A percentile compares a stretch with the other conserved stretches of the same genome.
These are phyloP conservation scores for Philaethria dido DNA, from an alignment of 2,888 invertebrate species.

Conservation along the genomic window DNA sequence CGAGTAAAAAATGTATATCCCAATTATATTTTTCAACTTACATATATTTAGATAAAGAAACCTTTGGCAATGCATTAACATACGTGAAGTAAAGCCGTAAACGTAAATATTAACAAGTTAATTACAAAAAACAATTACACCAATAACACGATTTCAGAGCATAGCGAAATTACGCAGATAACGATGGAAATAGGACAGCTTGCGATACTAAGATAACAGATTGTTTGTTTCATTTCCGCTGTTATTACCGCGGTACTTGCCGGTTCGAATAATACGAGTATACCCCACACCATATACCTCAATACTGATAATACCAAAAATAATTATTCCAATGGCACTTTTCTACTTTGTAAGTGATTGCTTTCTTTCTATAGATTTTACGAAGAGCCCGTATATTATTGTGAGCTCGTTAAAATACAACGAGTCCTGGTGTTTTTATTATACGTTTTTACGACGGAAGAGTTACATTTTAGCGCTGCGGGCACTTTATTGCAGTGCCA, in stretches of 20 bases:
- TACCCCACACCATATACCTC: conserved; percentile 10
- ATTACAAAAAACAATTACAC: conserved; percentile 67
- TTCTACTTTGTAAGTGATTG: conserved; percentile 55
- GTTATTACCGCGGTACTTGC: background rate
- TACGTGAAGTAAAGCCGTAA: conserved; percentile 43
- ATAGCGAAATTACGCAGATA: conserved; percentile 58
- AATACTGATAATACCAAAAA: conserved; percentile 29
- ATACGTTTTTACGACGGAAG: conserved; percentile 73
- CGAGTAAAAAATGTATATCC: no score
- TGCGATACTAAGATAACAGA: conserved; percentile 9
- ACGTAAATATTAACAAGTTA: conserved; percentile 63
- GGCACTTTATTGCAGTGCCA: conserved; percentile 78
- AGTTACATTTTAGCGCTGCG: conserved; percentile 83
- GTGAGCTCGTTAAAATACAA: conserved; percentile 78
- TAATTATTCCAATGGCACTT: conserved; percentile 32
- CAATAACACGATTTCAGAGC: conserved; percentile 54
- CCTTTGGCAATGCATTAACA: conserved; percentile 35
- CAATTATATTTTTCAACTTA: conserved; percentile 7
- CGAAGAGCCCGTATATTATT: conserved; percentile 76
- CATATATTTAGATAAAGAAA: conserved; percentile 26
- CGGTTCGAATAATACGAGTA: background rate
- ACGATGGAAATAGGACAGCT: conserved; percentile 54
- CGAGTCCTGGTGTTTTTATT: conserved; percentile 76
- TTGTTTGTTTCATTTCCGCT: conserved; percentile 34
- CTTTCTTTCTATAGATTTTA: conserved; percentile 58